A percentile compares a stretch with the other conserved stretches of the same genome.
Conservation (phyloP, 2,113 vertebrate species). For the Plecotus auritus region DNA sequence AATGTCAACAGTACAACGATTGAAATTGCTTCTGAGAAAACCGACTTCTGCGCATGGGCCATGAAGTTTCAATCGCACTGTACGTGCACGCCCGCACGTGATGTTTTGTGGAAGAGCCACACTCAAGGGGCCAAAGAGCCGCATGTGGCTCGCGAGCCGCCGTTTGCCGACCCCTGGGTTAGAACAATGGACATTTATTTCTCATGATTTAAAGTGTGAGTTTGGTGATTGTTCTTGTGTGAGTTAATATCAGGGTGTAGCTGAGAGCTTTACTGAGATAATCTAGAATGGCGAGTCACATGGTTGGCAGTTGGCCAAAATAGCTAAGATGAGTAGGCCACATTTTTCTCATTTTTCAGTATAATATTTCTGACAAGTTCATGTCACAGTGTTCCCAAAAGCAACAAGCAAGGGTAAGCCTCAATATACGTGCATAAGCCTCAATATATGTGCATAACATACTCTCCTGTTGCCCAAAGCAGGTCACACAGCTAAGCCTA, state of each 20-base stretch:
- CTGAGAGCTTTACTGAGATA: background rate
- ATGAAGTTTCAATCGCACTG: too few relatives aligned
- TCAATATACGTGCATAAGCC: background rate
- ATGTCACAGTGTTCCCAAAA: background rate
- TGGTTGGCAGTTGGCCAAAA: background rate
- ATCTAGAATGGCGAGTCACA: background rate
- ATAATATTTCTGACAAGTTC: background rate
- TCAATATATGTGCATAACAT: background rate
- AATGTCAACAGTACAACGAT: too few relatives aligned
- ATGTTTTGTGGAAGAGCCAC: too few relatives aligned
- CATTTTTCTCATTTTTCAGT: background rate
- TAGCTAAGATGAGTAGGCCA: background rate
- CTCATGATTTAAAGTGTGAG: background rate
- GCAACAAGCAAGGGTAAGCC: background rate
- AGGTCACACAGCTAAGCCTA: background rate
- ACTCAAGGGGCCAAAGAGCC: too few relatives aligned
- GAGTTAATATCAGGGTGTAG: background rate
- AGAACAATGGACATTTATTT: background rate
- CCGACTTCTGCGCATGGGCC: too few relatives aligned
- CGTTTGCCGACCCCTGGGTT: too few relatives aligned
- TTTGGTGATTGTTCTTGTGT: background rate
- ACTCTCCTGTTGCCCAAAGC: background rate
- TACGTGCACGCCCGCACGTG: too few relatives aligned
- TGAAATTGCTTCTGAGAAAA: too few relatives aligned
- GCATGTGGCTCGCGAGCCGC: too few relatives aligned